Conservation (phyloP, 2,888 invertebrate species). For the Torymus tubicola region DNA sequence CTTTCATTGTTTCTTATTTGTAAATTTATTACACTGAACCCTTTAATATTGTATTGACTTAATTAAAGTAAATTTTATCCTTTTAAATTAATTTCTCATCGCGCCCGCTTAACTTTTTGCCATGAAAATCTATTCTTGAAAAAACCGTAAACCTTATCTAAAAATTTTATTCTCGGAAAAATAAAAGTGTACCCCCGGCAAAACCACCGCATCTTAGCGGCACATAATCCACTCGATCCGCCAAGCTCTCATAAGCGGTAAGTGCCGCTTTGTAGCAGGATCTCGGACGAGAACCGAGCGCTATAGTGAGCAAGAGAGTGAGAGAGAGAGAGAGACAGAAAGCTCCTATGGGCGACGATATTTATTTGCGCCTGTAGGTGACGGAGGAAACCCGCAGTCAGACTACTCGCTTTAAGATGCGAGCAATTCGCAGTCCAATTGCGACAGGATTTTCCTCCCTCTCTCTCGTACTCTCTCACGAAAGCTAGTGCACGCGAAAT, state of each 20-base stretch:
- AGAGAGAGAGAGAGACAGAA: too few species aligned
- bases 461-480: not conserved
- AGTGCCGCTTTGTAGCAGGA: conserved; percentile 38
- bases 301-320: not conserved
- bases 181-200: too few species aligned
- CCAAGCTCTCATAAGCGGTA: conserved; percentile 6
- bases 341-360: conserved; percentile 13
- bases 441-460: conserved; percentile 27
- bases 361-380: conserved; percentile 43
- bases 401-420: conserved; percentile 35
- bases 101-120: too few species aligned
- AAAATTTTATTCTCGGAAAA: too few species aligned
- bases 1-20: too few species aligned
- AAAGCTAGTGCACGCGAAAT: conserved; percentile 14
- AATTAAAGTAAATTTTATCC: too few species aligned
- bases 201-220: not conserved
- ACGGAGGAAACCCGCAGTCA: conserved; percentile 21
- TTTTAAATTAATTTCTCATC: too few species aligned
- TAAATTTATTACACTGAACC: too few species aligned
- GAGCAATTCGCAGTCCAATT: conserved; percentile 39
- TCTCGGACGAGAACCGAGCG: not conserved
- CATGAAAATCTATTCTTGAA: too few species aligned
- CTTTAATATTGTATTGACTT: too few species aligned
- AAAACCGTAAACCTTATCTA: too few species aligned
- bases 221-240: conserved; percentile 17